Percentiles rank a stretch among this genome's conserved stretches.
phyloP scores from a whole-genome alignment of 2,113 vertebrate species.

The Machaerirhynchus nigripectus region DNA sequence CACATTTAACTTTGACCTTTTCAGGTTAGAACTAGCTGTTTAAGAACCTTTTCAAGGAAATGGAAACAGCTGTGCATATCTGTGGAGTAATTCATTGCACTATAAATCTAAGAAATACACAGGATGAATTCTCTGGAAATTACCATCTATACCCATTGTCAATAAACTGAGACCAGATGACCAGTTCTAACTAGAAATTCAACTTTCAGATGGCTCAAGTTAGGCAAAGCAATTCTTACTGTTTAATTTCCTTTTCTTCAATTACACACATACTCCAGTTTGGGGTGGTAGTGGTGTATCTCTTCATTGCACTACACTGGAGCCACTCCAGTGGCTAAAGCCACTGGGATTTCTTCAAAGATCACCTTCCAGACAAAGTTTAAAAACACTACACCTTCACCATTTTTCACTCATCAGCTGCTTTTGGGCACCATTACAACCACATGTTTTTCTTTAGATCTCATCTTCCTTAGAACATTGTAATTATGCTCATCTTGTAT shows the following conservation, averaged over 20 bases:
- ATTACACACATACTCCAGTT: not conserved
- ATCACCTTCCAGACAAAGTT: not conserved
- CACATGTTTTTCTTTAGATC: not conserved
- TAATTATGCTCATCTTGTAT: not conserved
- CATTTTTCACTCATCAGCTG: not conserved
- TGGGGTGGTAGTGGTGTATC: not conserved
- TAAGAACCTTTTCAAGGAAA: not conserved
- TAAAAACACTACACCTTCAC: not conserved
- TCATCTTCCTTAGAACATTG: not conserved
- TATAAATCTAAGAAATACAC: not conserved
- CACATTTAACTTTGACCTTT: not conserved
- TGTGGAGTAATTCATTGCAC: not conserved
- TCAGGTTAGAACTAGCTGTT: not conserved
- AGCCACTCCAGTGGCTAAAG: not conserved
- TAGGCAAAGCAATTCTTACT: not conserved
- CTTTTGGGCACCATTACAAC: not conserved
- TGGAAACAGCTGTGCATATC: not conserved
- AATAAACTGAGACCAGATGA: not conserved
- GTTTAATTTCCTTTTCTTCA: not conserved
- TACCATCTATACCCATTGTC: not conserved
- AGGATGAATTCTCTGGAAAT: not conserved
- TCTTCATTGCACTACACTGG: not conserved
- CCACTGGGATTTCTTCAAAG: not conserved
- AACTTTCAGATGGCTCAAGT: not conserved
- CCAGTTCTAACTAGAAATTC: not conserved